Evolutionary conservation across 1,140 invertebrate genomes (phyloP), one percentile per base, ranked within the genome.

Genomic region (Lasaia peninsularis): DNA sequence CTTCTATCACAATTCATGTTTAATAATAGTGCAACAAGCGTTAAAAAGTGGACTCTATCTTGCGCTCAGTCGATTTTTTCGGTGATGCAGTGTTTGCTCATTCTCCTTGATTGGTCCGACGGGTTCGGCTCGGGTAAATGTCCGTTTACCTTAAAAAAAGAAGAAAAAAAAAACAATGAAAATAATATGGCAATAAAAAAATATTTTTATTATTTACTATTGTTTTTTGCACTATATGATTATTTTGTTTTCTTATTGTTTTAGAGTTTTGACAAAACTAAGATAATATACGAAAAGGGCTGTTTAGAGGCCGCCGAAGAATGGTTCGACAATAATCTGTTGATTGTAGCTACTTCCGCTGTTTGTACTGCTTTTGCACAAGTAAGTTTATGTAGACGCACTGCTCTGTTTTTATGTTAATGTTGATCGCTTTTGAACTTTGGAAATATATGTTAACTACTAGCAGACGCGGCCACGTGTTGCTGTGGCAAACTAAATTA

Each of bases 271-370:
- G 94, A 95, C 85, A 90, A 93, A 68, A 91, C 91, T 73, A 94
- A 93, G 90, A 95, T 95, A 69, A 97, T 99, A 88, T 95, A 98
- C 90, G 96, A 97, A 80, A 96, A 95, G 79, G 98, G 98, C 71
- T 99, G 98, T 90, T 92, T 99, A 70, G 94, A 96, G 80, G 94
- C 96, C 35, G 95, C 95, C 12, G 96, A 98, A 86, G 96, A 97
- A 80, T 98, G 97, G 97, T 93, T 98, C 65, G 96, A 98, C 82
- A 92, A 93, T 81, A 99, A 99, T 91, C 92, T 99, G 66, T 94
- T 99, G 77, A 92, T 95, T 75, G 96, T 99, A 77, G 96, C 96
- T 12, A 95, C 95, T 53, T 93, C 94, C 62, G 93, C 94, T 73
- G 95, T 99, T 80, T 92, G 93, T 79, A 92, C 94, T 67, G 95